Base-by-base conservation (phyloP, 2,113 vertebrate genomes). In the Lethenteron reissneri region DNA sequence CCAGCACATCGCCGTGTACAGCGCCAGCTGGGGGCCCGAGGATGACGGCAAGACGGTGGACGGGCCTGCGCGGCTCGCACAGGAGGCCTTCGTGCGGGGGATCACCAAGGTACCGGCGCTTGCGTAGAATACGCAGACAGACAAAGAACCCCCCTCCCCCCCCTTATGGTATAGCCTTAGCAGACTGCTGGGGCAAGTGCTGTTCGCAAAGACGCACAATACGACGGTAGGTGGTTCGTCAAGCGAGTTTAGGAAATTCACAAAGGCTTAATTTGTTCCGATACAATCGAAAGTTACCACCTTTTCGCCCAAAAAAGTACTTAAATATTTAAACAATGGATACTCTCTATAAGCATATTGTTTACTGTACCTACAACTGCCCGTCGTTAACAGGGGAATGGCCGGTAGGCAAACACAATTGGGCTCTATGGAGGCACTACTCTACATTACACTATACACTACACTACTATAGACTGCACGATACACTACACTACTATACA, bases 31-130 rank as follows among this genome's bases (percentile, higher is more conserved):
- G 89, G 89, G 89, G 75, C 92, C 92, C 0, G 92, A 97, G 78
- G 92, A 97, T 0, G 92, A 97, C 0, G 92, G 92, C 74, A 96
- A 95, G 80, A 96, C 92, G 0, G 87, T 97, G 79, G 92, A 97
- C 0, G 94, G 94, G 58, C 94, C 94, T 0, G 94, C 91, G 76
- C 92, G 87, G 77, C 81, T 97, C 58, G 92, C 94, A 0, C 90
- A 87, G 78, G 91, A 95, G 78, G 91, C 94, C 70, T 97, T 97
- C 73, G 83, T 85, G 73, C 82, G 86, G 64, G 92, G 94, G 11
- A 87, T 95, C 72, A 89, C 82, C 72, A 88, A 95, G 91, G 94
- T 96, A 74, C 80, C 57, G 58, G 41, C 41, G 41, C 41, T 41
- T 41, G 41, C 41, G 4, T 41, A 41, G 41, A 6, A 41, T 41